phyloP scores from a whole-genome alignment of 23 tunicate species.

The Botrylloides violaceus region DNA sequence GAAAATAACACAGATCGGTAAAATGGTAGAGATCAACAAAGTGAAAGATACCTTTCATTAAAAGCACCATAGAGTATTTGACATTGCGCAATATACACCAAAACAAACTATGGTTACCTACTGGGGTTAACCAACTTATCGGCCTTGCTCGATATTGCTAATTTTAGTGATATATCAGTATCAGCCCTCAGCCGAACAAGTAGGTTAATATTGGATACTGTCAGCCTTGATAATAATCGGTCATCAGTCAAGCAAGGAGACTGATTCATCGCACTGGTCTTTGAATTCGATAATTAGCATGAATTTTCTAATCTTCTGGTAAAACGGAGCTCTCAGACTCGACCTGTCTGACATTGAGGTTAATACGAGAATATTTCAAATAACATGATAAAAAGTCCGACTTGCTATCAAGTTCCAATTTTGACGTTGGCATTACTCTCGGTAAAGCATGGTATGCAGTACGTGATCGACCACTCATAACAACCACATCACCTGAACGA shows the following conservation, averaged over 20 bases:
- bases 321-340: constrained; percentile 1
- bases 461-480: constrained; percentile 79
- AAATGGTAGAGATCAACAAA: too few species aligned
- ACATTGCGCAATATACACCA: too few species aligned
- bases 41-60: too few species aligned
- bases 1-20: too few species aligned
- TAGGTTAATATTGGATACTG: too few species aligned
- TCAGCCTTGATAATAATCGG: too few species aligned
- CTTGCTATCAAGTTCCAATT: not conserved
- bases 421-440: constrained; percentile 42
- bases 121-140: too few species aligned
- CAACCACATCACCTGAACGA: constrained; percentile 86
- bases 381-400: constrained; percentile 45
- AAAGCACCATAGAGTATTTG: too few species aligned
- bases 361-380: constrained; percentile 62
- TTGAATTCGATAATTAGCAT: not conserved
- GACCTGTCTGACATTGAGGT: constrained; percentile 86
- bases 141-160: too few species aligned
- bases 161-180: too few species aligned
- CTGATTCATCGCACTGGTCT: not conserved
- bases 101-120: too few species aligned
- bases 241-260: not conserved
- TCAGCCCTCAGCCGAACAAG: too few species aligned
- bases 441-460: constrained; percentile 96
- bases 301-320: not conserved